Evolutionary conservation across 2,797 vertebrate genomes (phyloP), one percentile per base, ranked within the genome.

Genomic region (Epinephelus awoara): DNA sequence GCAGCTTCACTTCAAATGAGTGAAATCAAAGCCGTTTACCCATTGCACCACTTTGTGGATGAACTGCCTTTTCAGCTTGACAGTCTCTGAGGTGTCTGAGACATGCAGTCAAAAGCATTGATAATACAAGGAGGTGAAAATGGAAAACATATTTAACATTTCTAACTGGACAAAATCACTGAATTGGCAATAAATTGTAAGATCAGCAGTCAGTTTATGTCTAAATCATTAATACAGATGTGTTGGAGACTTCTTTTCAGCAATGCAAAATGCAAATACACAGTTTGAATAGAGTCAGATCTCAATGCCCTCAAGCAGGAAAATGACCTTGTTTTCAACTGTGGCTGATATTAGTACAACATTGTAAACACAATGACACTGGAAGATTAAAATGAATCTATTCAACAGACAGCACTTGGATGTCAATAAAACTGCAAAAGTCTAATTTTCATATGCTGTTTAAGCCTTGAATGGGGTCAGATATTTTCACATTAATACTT

Each of bases 291-390:
- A 42, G 57, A 74, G 14, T 49, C 47, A 17, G 18, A 54, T 63
- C 27, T 34, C 44, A 10, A 44, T 21, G 62, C 29, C 72, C 66
- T 5, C 2, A 54, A 62, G 78, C 52, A 42, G 47, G 17, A 72
- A 8, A 40, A 29, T 44, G 68, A 76, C 72, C 56, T 52, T 44
- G 0, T 54, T 73, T 73, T 68, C 34, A 72, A 52, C 75, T 59
- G 1, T 71, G 21, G 46, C 14, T 49, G 38, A 64, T 29, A 12
- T 23, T 34, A 58, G 47, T 38, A 34, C 62, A 77, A 34, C 34
- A 34, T 8, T 34, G 34, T 34, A 34, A 34, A 18, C 34, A 59
- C 47, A 50, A 19, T 10, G 12, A n/a, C 5, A 63, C 5, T 54
- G 59, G 52, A 25, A 6, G 27, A 23, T 38, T 11, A 56, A 15